Base-by-base conservation (phyloP, 2,888 invertebrate genomes). In the Conchocele bisecta region DNA sequence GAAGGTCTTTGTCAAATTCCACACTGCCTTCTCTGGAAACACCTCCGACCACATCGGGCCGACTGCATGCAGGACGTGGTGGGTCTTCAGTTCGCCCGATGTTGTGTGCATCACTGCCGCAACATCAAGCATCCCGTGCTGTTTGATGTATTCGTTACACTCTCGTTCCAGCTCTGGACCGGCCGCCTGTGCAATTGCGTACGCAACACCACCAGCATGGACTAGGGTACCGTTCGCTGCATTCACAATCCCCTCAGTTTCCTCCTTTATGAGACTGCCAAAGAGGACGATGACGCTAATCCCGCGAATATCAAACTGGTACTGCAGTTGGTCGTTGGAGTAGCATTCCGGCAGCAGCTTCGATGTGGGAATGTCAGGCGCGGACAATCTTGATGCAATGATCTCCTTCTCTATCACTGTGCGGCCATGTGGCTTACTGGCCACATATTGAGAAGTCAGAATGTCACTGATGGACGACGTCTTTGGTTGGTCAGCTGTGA, bases 161-260 rank as follows among this genome's bases (percentile, higher is more conserved):
- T 82, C 78, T 13, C 31, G 20, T 9, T 70, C 67, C 63, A 80
- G 67, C 17, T 64, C 60, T 15, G 61, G 44, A 9, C 71, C 65
- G 15, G 75, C 78, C 2, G 79, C 82, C n/a, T 53, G 56, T 5
- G 61, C 29, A 28, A 82, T 75, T 1, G 71, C 70, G 50, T 60
- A 61, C 9, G 82, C 78, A 9, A 78, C 61, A 4, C 82, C 82
- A 35, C 73, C 80, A 24, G 58, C 67, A 54, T 79, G 78, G 20
- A 56, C 48, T 20, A 82, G 63, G 9, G 68, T 28, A 41, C 59
- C 69, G 65, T 82, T 80, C 2, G 78, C 73, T 42, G 82, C 76
- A 66, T 80, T 82, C 9, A 80, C 76, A 31, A 82, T 78, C 28
- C 70, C 76, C 20, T 75, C 75, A 13, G 75, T 75, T 6, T 53